Conservation (phyloP, 2,113 vertebrate genomes). For the Peromyscus polionotus region DNA sequence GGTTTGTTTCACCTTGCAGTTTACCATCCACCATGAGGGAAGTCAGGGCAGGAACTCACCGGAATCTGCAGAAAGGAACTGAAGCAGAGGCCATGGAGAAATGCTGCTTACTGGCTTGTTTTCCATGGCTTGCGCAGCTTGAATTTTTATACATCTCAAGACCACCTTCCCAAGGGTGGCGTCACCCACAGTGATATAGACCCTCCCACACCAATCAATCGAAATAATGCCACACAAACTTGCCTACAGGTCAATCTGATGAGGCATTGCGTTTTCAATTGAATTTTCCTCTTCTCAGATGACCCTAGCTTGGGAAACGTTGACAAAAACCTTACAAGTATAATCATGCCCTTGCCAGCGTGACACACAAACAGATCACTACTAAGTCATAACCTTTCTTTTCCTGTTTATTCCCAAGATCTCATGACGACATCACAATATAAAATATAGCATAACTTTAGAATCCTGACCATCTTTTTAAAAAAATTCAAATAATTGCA, state of each 20-base stretch:
- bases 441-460: background rate
- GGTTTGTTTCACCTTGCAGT: background rate
- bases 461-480: background rate
- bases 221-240: background rate
- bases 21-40: background rate
- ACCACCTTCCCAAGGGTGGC: background rate
- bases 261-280: background rate
- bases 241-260: background rate
- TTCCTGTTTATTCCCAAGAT: background rate
- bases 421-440: background rate
- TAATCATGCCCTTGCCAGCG: background rate
- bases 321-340: background rate
- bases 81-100: background rate
- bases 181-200: background rate
- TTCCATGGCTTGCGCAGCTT: background rate
- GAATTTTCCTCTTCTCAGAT: background rate
- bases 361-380: background rate
- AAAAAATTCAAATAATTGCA: background rate
- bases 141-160: background rate
- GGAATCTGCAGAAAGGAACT: background rate
- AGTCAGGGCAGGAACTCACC: background rate
- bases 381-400: background rate
- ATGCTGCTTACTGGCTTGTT: background rate
- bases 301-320: background rate
- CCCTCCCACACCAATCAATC: background rate